phyloP scores from a whole-genome alignment of 2,888 invertebrate species.

The Pollenia griseotomentosa region DNA sequence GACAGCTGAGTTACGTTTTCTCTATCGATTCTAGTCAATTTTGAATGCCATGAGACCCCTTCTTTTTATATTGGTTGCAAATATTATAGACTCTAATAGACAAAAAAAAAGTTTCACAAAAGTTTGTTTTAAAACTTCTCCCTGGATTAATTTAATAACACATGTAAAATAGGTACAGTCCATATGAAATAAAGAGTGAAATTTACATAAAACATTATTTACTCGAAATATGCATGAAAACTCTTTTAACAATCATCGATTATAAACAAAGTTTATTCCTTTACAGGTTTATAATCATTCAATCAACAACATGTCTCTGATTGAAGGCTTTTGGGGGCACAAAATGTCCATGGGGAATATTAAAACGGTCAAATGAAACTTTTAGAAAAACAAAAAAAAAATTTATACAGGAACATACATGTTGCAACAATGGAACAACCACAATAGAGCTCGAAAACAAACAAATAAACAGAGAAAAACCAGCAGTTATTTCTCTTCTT shows the following conservation, averaged over 20 bases:
- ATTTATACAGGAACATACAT: conserved; percentile 33
- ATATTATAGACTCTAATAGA: background rate
- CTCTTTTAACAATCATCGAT: conserved; percentile 30
- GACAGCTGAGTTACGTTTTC: no score
- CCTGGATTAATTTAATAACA: background rate
- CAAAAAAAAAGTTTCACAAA: background rate
- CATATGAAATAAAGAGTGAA: background rate
- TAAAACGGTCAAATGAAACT: conserved; percentile 60
- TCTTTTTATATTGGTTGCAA: background rate
- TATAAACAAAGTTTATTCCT: conserved; percentile 26
- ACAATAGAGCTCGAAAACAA: conserved; percentile 64
- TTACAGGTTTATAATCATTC: conserved; percentile 48
- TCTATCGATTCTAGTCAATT: no score
- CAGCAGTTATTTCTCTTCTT: conserved; percentile 36
- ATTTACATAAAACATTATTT: conserved; percentile 47
- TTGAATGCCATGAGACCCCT: no score
- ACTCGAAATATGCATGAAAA: conserved; percentile 16
- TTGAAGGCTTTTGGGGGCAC: conserved; percentile 28
- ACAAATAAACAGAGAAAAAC: conserved; percentile 37
- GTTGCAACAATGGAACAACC: conserved; percentile 61
- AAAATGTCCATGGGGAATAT: conserved; percentile 57
- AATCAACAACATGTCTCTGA: conserved; percentile 48
- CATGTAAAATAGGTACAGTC: background rate
- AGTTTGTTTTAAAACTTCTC: conserved; percentile 31
- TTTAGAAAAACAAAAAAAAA: conserved; percentile 36